phyloP scores from a whole-genome alignment of 2,113 vertebrate species.

The Dasyprocta punctata region DNA sequence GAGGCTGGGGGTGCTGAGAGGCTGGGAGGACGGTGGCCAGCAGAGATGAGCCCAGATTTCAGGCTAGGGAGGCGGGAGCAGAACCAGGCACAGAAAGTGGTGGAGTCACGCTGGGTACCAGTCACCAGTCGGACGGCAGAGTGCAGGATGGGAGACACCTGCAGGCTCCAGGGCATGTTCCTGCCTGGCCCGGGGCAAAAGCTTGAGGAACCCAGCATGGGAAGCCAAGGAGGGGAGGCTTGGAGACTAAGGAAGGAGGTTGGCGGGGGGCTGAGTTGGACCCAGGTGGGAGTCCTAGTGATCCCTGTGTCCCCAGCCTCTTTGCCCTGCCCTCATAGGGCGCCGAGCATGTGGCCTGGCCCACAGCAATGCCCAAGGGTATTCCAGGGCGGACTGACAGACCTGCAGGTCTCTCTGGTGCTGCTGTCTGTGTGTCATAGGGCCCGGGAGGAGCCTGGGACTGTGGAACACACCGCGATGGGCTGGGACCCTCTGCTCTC shows the following conservation, averaged over 20 bases:
- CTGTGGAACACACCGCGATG: accelerated
- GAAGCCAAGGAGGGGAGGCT: not conserved
- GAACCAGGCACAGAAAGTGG: accelerated
- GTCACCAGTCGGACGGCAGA: not conserved
- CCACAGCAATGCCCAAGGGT: accelerated
- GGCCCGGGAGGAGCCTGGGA: not conserved
- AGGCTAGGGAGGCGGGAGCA: not conserved
- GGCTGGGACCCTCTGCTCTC: not conserved
- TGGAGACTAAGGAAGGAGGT: not conserved
- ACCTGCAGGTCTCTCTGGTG: not conserved
- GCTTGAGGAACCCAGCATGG: not conserved
- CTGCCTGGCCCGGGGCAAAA: too few relatives aligned
- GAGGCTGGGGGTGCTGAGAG: not conserved
- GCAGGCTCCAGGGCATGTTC: not conserved
- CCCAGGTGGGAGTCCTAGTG: not conserved
- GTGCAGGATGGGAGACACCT: accelerated
- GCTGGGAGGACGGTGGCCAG: accelerated
- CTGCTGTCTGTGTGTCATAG: accelerated
- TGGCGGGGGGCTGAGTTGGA: too few relatives aligned
- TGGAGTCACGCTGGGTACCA: accelerated
- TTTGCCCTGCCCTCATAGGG: accelerated
- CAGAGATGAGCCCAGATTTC: accelerated
- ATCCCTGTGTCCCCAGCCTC: accelerated
- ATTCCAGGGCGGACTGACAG: not conserved
- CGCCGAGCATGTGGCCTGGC: accelerated